Evolutionary conservation across 1,140 invertebrate genomes (phyloP).

Genomic region (Papilio glaucus): DNA sequence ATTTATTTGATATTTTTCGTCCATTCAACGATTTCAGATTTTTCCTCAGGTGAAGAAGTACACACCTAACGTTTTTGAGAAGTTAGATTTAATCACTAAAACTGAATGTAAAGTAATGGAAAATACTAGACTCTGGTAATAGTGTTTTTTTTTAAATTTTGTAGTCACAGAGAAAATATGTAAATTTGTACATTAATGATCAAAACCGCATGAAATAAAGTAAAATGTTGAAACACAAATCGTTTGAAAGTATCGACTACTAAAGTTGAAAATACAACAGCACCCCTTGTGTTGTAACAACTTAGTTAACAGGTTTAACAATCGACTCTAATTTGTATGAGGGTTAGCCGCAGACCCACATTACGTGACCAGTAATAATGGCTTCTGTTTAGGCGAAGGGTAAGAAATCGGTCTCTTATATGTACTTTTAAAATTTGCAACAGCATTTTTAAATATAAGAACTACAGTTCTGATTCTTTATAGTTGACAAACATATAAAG

Average conservation of each 20-base stretch:
- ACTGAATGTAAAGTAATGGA: no score
- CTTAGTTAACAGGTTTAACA: slow-evolving; percentile 37
- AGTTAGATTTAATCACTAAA: no score
- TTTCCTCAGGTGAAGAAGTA: no score
- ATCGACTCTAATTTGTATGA: slow-evolving; percentile 32
- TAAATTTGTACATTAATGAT: neutral
- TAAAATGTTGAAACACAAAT: neutral
- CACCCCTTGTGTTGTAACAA: slow-evolving; percentile 20
- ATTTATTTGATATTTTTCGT: no score
- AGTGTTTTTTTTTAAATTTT: no score
- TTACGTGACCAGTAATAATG: slow-evolving; percentile 34
- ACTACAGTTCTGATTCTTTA: no score
- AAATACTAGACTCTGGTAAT: no score
- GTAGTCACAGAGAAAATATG: neutral
- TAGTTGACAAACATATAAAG: no score
- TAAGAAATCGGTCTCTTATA: slow-evolving; percentile 4
- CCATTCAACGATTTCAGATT: neutral
- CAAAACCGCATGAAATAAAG: neutral
- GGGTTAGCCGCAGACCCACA: slow-evolving; percentile 36
- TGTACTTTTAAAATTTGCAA: neutral
- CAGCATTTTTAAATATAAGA: no score
- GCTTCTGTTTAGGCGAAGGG: slow-evolving; percentile 11
- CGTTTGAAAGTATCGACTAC: neutral
- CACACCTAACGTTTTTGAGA: no score
- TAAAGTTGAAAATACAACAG: slow-evolving; percentile 18